Conservation (phyloP, 1,140 invertebrate genomes). For the Conopomorpha cramerella region DNA sequence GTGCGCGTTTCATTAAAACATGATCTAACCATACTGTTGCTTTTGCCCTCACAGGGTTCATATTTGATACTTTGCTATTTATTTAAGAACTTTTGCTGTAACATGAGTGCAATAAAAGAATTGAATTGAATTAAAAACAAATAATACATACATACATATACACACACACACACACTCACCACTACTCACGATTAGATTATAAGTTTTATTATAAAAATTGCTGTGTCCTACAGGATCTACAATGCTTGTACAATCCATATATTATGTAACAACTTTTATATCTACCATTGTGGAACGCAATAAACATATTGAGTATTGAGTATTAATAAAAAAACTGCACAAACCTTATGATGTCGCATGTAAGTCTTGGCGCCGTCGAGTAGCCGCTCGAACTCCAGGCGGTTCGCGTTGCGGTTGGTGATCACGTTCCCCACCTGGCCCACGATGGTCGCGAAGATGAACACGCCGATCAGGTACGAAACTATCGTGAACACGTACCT, state of each 20-base stretch:
- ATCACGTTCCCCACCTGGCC: slow-evolving; percentile 98
- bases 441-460: slow-evolving; percentile 98
- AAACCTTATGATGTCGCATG: slow-evolving; percentile 92
- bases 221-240: too few species aligned
- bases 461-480: slow-evolving; percentile 95
- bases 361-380: slow-evolving; percentile 95
- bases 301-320: background rate
- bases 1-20: too few species aligned
- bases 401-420: slow-evolving; percentile 95
- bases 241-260: background rate
- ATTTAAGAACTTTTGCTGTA: too few species aligned
- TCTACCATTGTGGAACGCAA: too few species aligned
- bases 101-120: too few species aligned
- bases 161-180: too few species aligned
- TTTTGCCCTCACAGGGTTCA: too few species aligned
- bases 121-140: background rate
- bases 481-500: slow-evolving; percentile 97
- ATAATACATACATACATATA: too few species aligned
- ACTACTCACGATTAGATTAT: too few species aligned
- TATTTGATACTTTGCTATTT: too few species aligned
- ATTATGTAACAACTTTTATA: background rate
- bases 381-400: slow-evolving; percentile 92
- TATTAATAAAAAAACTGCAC: too few species aligned
- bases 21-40: too few species aligned
- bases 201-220: background rate